Evolutionary conservation across 2,113 vertebrate species (phyloP).

Genomic region (Mixornis gularis): DNA sequence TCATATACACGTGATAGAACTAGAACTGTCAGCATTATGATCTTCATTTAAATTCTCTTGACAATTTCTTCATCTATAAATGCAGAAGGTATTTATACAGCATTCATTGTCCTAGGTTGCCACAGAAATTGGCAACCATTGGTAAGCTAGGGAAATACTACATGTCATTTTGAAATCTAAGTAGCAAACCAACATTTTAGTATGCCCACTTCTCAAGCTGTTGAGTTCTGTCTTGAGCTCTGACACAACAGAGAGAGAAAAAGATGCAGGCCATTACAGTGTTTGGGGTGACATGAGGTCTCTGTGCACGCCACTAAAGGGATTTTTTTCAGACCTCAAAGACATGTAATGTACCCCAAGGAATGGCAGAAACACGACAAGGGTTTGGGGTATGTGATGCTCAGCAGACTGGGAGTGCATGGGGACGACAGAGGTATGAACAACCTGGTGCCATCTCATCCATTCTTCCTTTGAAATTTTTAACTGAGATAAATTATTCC

Average conservation of each 20-base stretch:
- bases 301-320: not conserved
- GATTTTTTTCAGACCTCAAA: not conserved
- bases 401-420: not conserved
- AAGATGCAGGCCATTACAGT: not conserved
- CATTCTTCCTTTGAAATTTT: not conserved
- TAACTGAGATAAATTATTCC: not conserved
- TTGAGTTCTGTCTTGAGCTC: not conserved
- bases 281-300: not conserved
- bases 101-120: not conserved
- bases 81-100: not conserved
- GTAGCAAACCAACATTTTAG: not conserved
- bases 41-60: not conserved
- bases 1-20: not conserved
- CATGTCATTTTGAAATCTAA: not conserved
- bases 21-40: not conserved
- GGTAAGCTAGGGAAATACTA: not conserved
- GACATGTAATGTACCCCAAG: fast-evolving
- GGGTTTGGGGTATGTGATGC: not conserved
- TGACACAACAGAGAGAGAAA: not conserved
- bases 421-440: not conserved
- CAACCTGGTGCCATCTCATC: not conserved
- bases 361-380: not conserved
- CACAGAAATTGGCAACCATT: not conserved
- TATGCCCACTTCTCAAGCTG: not conserved
- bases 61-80: not conserved